Conservation (phyloP, 1,140 invertebrate genomes). For the Asobara japonica region DNA sequence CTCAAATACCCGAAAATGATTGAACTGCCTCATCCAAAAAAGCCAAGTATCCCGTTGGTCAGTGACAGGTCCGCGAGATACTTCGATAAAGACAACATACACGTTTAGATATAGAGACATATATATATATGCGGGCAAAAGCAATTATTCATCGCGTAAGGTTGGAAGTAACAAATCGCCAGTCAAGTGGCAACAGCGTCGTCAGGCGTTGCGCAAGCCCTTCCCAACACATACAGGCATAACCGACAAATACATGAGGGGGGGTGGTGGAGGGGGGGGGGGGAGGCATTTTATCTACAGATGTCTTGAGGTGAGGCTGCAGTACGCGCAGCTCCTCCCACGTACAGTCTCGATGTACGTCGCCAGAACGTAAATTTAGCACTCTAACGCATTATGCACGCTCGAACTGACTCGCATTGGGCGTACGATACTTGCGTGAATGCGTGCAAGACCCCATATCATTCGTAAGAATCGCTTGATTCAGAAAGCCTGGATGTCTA, state of each 20-base stretch:
- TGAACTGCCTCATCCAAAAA: too few relatives aligned
- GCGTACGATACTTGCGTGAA: conserved; percentile 44
- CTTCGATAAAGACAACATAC: not conserved
- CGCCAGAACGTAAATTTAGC: conserved; percentile 59
- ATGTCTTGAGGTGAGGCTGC: conserved; percentile 36
- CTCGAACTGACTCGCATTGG: conserved; percentile 57
- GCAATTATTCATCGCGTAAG: conserved; percentile 64
- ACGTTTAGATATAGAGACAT: conserved; percentile 1
- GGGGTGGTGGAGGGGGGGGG: too few relatives aligned
- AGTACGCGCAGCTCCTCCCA: conserved; percentile 52
- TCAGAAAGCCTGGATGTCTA: not conserved
- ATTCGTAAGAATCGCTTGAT: conserved; percentile 7
- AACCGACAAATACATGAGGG: conserved; percentile 39
- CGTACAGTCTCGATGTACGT: conserved; percentile 54
- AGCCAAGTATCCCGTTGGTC: not conserved
- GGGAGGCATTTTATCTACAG: conserved; percentile 27
- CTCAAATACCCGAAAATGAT: too few relatives aligned
- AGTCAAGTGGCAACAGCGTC: conserved; percentile 64
- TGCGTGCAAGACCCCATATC: conserved; percentile 27
- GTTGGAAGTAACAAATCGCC: conserved; percentile 65
- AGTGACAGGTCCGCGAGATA: conserved; percentile 10
- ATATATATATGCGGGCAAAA: conserved; percentile 34
- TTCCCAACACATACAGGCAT: conserved; percentile 14
- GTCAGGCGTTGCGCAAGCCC: conserved; percentile 51
- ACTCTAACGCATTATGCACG: conserved; percentile 60